A percentile compares a stretch with the other conserved stretches of the same genome.
These are phyloP conservation scores for Coreius guichenoti DNA, from an alignment of 2,797 vertebrate genomes.

Conservation along the genomic window DNA sequence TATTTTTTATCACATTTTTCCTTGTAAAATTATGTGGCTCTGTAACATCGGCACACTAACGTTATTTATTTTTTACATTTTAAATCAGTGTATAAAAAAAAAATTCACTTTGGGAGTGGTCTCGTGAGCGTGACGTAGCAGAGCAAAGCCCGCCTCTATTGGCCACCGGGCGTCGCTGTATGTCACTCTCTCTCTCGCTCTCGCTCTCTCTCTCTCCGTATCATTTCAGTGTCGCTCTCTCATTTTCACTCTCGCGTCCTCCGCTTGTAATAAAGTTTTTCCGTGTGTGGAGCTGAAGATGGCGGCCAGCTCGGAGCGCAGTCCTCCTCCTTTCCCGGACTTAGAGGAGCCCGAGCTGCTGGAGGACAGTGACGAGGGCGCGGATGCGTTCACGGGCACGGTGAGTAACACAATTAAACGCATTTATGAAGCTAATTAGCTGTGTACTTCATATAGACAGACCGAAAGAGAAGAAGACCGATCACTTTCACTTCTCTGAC, in stretches of 20 bases:
- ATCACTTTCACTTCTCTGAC: constrained; percentile 9
- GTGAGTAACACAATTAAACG: constrained; percentile 65
- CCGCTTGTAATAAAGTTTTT: constrained; percentile 44
- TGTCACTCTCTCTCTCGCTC: constrained; percentile 23
- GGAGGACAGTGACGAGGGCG: constrained; percentile 70
- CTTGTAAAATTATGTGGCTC: background rate
- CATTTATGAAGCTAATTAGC: background rate
- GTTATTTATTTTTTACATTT: background rate
- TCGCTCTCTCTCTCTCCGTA: constrained; percentile 15
- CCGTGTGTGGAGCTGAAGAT: constrained; percentile 70
- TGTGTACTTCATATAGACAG: background rate
- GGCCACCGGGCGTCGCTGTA: constrained; percentile 21
- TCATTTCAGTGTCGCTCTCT: constrained; percentile 16
- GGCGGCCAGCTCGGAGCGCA: constrained; percentile 82
- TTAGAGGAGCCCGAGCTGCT: constrained; percentile 80
- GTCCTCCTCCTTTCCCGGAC: constrained; percentile 83
- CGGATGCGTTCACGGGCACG: constrained; percentile 72
- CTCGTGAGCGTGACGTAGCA: background rate
- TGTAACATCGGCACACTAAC: background rate
- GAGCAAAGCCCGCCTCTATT: background rate
- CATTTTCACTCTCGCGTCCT: constrained; percentile 8
- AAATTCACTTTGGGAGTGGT: background rate
- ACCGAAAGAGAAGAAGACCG: background rate
- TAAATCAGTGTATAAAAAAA: background rate
- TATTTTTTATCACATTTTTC: too few species aligned